Evolutionary conservation across 2,113 vertebrate genomes (phyloP), one percentile per base, ranked within the genome.

Genomic region (Pachyramphus minor): DNA sequence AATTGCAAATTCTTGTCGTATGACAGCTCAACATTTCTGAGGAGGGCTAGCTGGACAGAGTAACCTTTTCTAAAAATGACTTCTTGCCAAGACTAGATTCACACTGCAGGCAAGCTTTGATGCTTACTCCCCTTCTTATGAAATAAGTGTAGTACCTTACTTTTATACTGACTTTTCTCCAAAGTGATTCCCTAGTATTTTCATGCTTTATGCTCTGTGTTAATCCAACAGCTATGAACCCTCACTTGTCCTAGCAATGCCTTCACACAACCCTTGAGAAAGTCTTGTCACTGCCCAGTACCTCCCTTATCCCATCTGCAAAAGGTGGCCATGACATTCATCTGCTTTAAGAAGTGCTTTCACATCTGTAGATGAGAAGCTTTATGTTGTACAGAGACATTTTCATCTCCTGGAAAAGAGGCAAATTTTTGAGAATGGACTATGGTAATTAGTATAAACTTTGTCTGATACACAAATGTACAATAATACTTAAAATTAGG

Each of bases 1-100:
- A 81, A 50, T 9, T 63, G 31, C 25, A 35, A 59, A 56, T 27
- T 31, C 28, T 20, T 63, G 45, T 47, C 0, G 0, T 37, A 6
- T 16, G 52, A 47, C 60, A 81, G 73, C 44, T 55, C 3, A 2
- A 5, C 3, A 39, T 53, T 75, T 68, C 77, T n/a, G 59, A 73
- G 55, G 14, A 81, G 14, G 33, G 28, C 24, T 49, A 18, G 16
- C 23, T 79, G 66, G 53, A 58, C 3, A 1, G 28, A 53, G 47
- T 21, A 49, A 56, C n/a, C 16, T 80, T 74, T 59, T 47, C 66
- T 89, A 58, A 73, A 87, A 84, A 49, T 25, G 7, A 58, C 33
- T 45, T 64, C 53, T 67, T 87, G 74, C 20, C 53, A 69, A 69
- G 62, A 6, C 69, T 71, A 64, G 35, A 67, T 44, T 67, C 66